These are phyloP conservation scores for Hylaeus anthracinus DNA, from an alignment of 1,140 invertebrate genomes.

Conservation along the genomic window DNA sequence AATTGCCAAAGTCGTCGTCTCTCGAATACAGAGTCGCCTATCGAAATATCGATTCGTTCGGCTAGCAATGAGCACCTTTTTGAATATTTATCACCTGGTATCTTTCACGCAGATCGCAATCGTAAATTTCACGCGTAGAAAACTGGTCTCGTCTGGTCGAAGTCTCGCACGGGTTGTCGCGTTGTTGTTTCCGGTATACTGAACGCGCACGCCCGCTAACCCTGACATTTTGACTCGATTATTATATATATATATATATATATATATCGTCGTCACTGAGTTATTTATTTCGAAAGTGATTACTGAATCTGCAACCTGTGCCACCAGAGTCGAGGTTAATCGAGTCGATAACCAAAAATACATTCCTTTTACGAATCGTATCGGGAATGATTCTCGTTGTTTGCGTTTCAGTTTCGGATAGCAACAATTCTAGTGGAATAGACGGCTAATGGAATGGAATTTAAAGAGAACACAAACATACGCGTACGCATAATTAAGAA, in stretches of 20 bases:
- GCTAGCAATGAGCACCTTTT: neutral
- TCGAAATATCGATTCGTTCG: neutral
- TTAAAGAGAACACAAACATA: too few species aligned
- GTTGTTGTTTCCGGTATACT: constrained; percentile 1
- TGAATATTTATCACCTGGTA: constrained; percentile 17
- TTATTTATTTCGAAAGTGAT: constrained; percentile 16
- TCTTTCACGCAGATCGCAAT: neutral
- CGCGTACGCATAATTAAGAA: too few species aligned
- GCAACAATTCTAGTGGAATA: too few species aligned
- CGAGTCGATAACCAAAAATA: constrained; percentile 21
- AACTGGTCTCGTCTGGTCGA: neutral
- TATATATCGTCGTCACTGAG: neutral
- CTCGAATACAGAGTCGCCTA: neutral
- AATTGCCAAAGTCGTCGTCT: neutral
- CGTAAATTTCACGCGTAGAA: neutral
- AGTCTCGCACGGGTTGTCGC: neutral
- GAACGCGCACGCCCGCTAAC: neutral
- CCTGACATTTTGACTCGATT: constrained; percentile 39
- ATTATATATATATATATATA: constrained; percentile 9
- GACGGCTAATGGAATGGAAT: too few species aligned
- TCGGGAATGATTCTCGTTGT: neutral
- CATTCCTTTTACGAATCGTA: neutral
- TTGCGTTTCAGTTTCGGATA: neutral
- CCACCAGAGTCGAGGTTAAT: neutral
- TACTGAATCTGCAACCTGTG: neutral